Percentiles rank a stretch among this genome's conserved stretches.
Conservation (phyloP, 2,888 invertebrate species). For the Celastrina argiolus region DNA sequence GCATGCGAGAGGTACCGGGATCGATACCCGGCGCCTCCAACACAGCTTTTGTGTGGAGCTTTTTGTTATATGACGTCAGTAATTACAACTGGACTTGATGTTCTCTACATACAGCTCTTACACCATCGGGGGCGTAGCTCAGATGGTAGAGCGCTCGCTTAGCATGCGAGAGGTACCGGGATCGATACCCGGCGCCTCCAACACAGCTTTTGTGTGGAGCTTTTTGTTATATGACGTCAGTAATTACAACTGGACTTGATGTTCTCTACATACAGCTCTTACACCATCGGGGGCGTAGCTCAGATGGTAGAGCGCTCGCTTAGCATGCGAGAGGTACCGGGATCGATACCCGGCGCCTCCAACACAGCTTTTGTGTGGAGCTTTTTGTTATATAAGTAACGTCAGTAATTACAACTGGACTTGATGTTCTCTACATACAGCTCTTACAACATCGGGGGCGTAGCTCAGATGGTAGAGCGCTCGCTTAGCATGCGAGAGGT, state of each 20-base stretch:
- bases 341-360: constrained; percentile 78
- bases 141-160: constrained; percentile 79
- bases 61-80: too few relatives aligned
- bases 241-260: neutral
- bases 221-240: neutral
- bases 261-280: neutral
- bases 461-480: constrained; percentile 79
- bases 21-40: constrained; percentile 77
- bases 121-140: constrained; percentile 72
- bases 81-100: too few relatives aligned
- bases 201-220: constrained; percentile 48
- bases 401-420: too few relatives aligned
- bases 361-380: too few relatives aligned
- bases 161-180: constrained; percentile 78
- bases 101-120: neutral
- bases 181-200: constrained; percentile 78
- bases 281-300: constrained; percentile 67
- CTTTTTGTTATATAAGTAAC: too few relatives aligned
- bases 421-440: too few relatives aligned
- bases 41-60: neutral
- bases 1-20: constrained; percentile 78
- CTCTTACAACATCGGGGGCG: constrained; percentile 53
- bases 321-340: constrained; percentile 78
- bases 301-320: constrained; percentile 79
- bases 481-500: constrained; percentile 78